These are phyloP conservation scores for Rotaria macrura DNA, from an alignment of 2,888 invertebrate species.

Conservation along the genomic window DNA sequence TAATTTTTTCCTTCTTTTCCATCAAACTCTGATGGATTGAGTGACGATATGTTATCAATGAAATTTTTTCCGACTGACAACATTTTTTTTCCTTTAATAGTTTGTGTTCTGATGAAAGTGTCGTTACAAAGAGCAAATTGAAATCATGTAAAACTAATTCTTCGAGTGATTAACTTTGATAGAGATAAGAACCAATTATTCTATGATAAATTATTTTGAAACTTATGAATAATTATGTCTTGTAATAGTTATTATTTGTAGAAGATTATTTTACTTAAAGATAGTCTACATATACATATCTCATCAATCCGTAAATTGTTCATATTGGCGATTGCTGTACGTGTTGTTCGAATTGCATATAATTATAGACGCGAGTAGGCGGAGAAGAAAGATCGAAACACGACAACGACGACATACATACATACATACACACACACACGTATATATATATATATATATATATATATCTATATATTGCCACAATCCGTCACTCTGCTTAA, in stretches of 20 bases:
- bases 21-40: not conserved
- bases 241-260: not conserved
- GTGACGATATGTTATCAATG: not conserved
- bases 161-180: too few species aligned
- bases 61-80: not conserved
- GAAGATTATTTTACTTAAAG: not conserved
- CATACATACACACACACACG: not conserved
- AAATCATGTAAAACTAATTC: too few species aligned
- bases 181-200: too few species aligned
- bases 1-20: not conserved
- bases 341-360: not conserved
- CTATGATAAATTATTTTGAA: too few species aligned
- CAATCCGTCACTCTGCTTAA: not conserved
- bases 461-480: not conserved
- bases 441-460: not conserved
- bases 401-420: not conserved
- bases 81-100: not conserved
- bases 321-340: not conserved
- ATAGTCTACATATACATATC: not conserved
- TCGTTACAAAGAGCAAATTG: not conserved
- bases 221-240: not conserved
- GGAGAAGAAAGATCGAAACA: not conserved
- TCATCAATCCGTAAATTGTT: not conserved
- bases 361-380: not conserved
- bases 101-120: not conserved